These are phyloP conservation scores for Chelmon rostratus DNA, from an alignment of 2,797 vertebrate genomes.

Conservation along the genomic window DNA sequence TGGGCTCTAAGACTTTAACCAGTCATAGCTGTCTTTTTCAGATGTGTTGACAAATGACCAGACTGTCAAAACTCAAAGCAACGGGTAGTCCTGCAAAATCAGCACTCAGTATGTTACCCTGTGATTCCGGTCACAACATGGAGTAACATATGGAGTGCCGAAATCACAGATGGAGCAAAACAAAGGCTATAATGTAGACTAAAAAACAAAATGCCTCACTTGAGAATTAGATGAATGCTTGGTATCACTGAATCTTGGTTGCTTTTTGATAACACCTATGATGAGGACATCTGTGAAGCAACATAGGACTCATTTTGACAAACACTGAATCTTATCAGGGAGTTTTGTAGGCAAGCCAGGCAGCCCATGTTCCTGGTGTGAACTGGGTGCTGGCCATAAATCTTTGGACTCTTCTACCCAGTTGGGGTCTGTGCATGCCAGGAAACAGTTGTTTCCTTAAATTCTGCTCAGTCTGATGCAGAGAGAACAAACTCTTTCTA, in stretches of 20 bases:
- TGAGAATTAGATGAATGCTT: background rate
- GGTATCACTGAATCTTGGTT: conserved; percentile 10
- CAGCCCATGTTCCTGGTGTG: conserved; percentile 13
- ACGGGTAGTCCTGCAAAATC: background rate
- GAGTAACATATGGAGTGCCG: background rate
- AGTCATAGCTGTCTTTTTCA: background rate
- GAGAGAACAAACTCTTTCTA: conserved; percentile 28
- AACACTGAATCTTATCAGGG: conserved; percentile 56
- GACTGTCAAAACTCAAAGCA: background rate
- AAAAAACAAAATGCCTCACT: background rate
- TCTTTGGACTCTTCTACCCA: conserved; percentile 37
- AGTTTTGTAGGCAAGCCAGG: conserved; percentile 36
- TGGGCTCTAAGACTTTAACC: too few species aligned
- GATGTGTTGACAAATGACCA: background rate
- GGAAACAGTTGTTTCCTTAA: conserved; percentile 82
- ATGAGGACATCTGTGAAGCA: conserved; percentile 31
- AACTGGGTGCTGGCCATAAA: conserved; percentile 27
- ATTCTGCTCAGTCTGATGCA: conserved; percentile 49
- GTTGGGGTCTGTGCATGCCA: conserved; percentile 47
- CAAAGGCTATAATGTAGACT: background rate
- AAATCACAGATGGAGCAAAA: background rate
- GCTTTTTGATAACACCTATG: conserved; percentile 34
- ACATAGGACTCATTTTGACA: conserved; percentile 25
- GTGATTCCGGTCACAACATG: background rate
- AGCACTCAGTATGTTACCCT: background rate